A percentile compares a stretch with the other conserved stretches of the same genome.
phyloP scores from a whole-genome alignment of 2,113 vertebrate genomes.

The Physeter macrocephalus region DNA sequence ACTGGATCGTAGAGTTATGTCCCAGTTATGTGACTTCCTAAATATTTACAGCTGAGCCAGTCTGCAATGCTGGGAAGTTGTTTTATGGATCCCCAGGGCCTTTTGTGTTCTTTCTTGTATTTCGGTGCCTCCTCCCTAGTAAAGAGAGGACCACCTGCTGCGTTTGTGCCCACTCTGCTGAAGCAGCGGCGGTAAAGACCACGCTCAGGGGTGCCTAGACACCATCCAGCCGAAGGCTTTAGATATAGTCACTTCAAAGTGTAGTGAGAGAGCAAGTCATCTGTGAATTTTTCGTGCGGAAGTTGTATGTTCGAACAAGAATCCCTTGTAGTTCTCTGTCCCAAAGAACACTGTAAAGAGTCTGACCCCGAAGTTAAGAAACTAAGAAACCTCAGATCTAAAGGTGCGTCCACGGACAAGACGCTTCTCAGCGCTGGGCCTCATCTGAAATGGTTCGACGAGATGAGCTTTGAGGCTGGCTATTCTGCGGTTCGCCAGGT shows the following conservation, averaged over 20 bases:
- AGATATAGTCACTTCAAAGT: not conserved
- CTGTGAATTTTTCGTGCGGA: not conserved
- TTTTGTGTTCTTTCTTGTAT: not conserved
- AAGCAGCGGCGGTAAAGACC: not conserved
- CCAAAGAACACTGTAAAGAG: not conserved
- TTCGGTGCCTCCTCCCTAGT: not conserved
- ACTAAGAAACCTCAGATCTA: not conserved
- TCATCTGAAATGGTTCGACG: not conserved
- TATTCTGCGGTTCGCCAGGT: accelerated
- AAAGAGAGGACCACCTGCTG: not conserved
- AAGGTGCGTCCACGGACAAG: not conserved
- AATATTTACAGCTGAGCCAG: conserved; percentile 23
- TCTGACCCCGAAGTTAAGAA: not conserved
- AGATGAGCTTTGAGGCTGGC: not conserved
- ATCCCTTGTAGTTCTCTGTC: not conserved
- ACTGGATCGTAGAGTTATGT: not conserved
- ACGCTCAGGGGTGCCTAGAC: not conserved
- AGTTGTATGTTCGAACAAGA: not conserved
- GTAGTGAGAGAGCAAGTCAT: not conserved
- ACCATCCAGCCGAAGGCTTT: not conserved
- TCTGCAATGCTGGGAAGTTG: not conserved
- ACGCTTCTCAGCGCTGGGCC: not conserved
- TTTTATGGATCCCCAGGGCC: not conserved
- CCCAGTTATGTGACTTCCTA: not conserved
- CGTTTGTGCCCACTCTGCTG: not conserved